Conservation (phyloP, 2,797 vertebrate species). For the Otolemur crassicaudatus region DNA sequence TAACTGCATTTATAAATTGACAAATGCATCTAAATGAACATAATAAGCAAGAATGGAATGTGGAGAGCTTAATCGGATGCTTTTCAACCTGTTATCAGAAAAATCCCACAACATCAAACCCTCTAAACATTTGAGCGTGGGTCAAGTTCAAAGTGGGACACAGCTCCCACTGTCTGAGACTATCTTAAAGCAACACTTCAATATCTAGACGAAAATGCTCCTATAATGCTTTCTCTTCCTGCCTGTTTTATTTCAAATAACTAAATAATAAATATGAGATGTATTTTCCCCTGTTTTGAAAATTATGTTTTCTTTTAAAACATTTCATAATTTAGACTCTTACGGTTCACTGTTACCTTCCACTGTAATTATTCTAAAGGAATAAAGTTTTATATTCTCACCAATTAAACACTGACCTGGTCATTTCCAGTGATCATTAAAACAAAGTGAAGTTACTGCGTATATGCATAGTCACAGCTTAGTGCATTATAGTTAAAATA, state of each 20-base stretch:
- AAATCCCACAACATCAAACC: background rate
- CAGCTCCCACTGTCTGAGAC: background rate
- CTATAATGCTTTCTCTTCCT: background rate
- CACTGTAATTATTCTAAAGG: constrained; percentile 13
- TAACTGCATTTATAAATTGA: constrained; percentile 73
- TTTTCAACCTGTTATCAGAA: background rate
- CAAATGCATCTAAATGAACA: constrained; percentile 76
- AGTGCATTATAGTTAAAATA: background rate
- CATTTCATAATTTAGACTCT: constrained; percentile 34
- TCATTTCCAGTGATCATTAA: constrained; percentile 5
- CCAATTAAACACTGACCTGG: background rate
- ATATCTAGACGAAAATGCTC: background rate
- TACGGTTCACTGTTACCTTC: background rate
- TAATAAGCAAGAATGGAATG: constrained; percentile 64
- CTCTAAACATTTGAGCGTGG: constrained; percentile 3
- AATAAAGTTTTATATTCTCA: constrained; percentile 8
- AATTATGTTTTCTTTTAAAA: background rate
- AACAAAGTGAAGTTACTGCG: background rate
- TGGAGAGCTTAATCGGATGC: constrained; percentile 37
- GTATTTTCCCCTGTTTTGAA: background rate
- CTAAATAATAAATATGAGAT: constrained; percentile 1
- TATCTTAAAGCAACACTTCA: background rate
- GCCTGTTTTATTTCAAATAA: background rate
- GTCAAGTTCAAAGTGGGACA: background rate
- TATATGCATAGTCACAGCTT: background rate